Evolutionary conservation across 2,113 vertebrate genomes (phyloP).

Genomic region (Boleophthalmus pectinirostris): DNA sequence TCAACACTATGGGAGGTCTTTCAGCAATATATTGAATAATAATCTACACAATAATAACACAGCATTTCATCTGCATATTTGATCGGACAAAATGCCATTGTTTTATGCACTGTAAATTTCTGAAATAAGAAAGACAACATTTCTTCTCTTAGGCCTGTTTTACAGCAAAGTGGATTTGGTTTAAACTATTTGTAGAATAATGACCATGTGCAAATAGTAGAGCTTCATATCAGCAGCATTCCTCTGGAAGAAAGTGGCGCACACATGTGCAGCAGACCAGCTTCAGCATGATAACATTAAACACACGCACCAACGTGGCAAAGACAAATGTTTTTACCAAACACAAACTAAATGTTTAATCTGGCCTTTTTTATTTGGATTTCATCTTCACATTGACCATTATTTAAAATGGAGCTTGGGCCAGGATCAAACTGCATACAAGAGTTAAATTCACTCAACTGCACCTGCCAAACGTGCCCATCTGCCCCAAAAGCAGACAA

Average conservation of each 20-base stretch:
- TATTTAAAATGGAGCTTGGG: not conserved
- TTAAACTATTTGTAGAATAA: slow-evolving; percentile 45
- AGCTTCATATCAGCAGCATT: slow-evolving; percentile 60
- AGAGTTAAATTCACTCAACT: slow-evolving; percentile 31
- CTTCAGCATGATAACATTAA: slow-evolving; percentile 18
- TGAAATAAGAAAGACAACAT: slow-evolving; percentile 49
- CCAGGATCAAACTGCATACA: slow-evolving; percentile 12
- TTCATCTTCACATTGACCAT: not conserved
- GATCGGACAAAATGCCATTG: slow-evolving; percentile 33
- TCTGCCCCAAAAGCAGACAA: slow-evolving; percentile 16
- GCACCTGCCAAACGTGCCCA: slow-evolving; percentile 57
- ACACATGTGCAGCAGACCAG: slow-evolving; percentile 52
- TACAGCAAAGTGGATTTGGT: slow-evolving; percentile 24
- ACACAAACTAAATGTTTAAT: not conserved
- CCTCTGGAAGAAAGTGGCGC: slow-evolving; percentile 42
- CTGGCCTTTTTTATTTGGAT: not conserved
- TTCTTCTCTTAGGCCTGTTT: slow-evolving; percentile 7
- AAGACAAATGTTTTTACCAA: not conserved
- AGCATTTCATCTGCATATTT: slow-evolving; percentile 20
- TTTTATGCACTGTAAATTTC: slow-evolving; percentile 32
- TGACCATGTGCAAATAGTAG: slow-evolving; percentile 66
- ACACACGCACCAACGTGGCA: slow-evolving; percentile 13
- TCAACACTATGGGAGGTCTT: no score
- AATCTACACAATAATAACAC: not conserved
- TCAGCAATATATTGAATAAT: no score